These are phyloP conservation scores for Xenotilapia longispinis DNA, from an alignment of 2,113 vertebrate genomes.

Conservation along the genomic window DNA sequence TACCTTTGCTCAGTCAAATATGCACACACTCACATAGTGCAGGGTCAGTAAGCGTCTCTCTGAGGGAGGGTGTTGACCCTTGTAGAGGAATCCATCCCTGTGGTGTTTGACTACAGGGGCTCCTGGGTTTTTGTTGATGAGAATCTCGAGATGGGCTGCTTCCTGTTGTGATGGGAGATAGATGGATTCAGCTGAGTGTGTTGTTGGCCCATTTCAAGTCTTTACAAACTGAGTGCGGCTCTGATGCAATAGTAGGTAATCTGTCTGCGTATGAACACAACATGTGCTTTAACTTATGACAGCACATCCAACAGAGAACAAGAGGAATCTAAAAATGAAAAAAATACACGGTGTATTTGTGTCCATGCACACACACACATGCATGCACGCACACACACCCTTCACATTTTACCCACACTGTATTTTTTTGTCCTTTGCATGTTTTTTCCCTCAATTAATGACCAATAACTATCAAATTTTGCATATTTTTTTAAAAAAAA, in stretches of 20 bases:
- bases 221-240: neutral
- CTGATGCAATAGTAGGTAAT: conserved; percentile 53
- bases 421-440: neutral
- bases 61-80: neutral
- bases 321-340: neutral
- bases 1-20: neutral
- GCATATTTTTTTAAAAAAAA: accelerated
- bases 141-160: neutral
- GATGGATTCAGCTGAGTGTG: neutral
- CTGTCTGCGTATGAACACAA: neutral
- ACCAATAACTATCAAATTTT: neutral
- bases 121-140: neutral
- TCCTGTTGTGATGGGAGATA: neutral
- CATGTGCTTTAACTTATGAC: neutral
- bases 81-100: neutral
- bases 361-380: neutral
- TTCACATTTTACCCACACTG: neutral
- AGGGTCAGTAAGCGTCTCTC: neutral
- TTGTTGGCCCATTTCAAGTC: neutral
- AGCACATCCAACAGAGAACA: neutral
- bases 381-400: neutral
- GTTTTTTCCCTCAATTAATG: neutral
- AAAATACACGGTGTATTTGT: neutral
- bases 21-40: neutral
- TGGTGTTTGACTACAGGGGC: neutral